phyloP scores from a whole-genome alignment of 2,797 vertebrate species.

The Lacerta viridis region DNA sequence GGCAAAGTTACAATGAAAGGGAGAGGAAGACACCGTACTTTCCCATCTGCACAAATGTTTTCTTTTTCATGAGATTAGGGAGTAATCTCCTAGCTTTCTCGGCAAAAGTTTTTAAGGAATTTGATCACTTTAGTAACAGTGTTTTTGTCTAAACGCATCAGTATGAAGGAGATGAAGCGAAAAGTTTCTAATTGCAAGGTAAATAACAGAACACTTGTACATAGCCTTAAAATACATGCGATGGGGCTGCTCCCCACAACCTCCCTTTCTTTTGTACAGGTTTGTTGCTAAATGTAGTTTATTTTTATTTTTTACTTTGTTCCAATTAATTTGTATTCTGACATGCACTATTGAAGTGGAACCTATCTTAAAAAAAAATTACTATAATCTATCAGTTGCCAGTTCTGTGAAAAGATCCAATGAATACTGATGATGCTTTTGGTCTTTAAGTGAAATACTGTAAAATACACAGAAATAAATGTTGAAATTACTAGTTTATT shows the following conservation, averaged over 20 bases:
- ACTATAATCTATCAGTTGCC: slow-evolving; percentile 69
- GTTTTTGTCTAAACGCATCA: slow-evolving; percentile 74
- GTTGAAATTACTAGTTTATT: slow-evolving; percentile 65
- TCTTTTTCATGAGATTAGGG: slow-evolving; percentile 72
- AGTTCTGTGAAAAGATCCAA: slow-evolving; percentile 69
- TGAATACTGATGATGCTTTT: slow-evolving; percentile 82
- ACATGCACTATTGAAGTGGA: slow-evolving; percentile 55
- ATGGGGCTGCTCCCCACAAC: slow-evolving; percentile 60
- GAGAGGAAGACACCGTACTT: slow-evolving; percentile 56
- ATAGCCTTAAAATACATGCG: slow-evolving; percentile 68
- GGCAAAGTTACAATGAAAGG: slow-evolving; percentile 32
- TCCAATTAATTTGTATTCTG: slow-evolving; percentile 67
- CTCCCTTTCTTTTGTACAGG: slow-evolving; percentile 68
- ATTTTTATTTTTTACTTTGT: slow-evolving; percentile 45
- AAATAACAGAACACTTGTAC: slow-evolving; percentile 73
- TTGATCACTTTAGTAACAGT: slow-evolving; percentile 76
- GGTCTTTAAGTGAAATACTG: slow-evolving; percentile 79
- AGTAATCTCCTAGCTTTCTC: slow-evolving; percentile 74
- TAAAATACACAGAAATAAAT: slow-evolving; percentile 83
- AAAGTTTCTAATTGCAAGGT: slow-evolving; percentile 66
- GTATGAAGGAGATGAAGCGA: slow-evolving; percentile 82
- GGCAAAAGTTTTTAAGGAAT: slow-evolving; percentile 79
- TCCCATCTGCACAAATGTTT: slow-evolving; percentile 65
- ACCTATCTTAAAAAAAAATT: slow-evolving; percentile 69
- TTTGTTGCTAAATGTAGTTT: slow-evolving; percentile 72